phyloP scores from a whole-genome alignment of 2,113 vertebrate species.

The Speoplatyrhinus poulsoni region DNA sequence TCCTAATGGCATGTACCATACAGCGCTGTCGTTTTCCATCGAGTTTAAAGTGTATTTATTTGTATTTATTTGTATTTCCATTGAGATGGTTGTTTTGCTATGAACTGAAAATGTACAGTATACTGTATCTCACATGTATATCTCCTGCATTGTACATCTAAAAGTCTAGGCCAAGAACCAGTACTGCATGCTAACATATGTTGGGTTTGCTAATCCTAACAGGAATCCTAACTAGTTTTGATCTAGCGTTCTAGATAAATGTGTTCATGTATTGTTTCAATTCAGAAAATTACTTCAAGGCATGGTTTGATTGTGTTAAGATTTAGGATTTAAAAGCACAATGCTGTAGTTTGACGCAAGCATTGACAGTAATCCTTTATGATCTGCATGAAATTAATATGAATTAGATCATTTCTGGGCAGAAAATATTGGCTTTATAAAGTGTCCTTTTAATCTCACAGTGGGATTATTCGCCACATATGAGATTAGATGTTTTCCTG shows the following conservation, averaged over 20 bases:
- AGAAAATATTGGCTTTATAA: constrained; percentile 37
- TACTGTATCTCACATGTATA: constrained; percentile 5
- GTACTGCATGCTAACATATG: constrained; percentile 23
- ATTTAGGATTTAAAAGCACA: constrained; percentile 6
- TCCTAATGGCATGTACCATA: background rate
- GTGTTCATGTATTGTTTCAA: background rate
- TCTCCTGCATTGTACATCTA: constrained; percentile 29
- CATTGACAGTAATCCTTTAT: constrained; percentile 17
- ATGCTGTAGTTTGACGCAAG: constrained; percentile 26
- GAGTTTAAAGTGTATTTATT: constrained; percentile 42
- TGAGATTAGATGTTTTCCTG: constrained; percentile 54
- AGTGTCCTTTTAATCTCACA: constrained; percentile 42
- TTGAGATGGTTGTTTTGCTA: constrained; percentile 34
- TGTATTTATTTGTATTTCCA: constrained; percentile 55
- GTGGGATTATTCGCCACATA: constrained; percentile 52
- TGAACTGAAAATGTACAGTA: constrained; percentile 38
- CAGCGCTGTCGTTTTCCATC: constrained; percentile 22
- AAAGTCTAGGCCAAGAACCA: constrained; percentile 23
- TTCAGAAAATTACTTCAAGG: constrained; percentile 2
- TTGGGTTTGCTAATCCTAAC: constrained; percentile 4
- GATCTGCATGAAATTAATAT: constrained; percentile 40
- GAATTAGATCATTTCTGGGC: background rate
- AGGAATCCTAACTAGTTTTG: background rate
- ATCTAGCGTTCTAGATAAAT: background rate
- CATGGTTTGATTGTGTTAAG: background rate